Base-by-base conservation (phyloP, 2,113 vertebrate genomes). In the Amazona guildingii region DNA sequence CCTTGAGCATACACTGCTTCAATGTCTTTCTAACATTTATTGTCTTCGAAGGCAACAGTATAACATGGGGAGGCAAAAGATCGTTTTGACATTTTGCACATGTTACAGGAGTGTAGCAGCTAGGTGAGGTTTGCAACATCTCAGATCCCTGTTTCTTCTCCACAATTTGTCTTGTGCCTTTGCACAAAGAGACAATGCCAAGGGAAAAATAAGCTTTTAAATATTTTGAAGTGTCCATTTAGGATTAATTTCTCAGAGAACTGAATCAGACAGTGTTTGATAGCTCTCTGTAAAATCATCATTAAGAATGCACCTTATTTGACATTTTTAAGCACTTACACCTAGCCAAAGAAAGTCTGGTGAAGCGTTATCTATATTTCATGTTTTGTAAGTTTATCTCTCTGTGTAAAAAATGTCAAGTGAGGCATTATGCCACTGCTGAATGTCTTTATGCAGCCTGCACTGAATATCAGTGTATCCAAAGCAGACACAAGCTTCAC, bases 221-320 rank as follows among this genome's bases (percentile, higher is more conserved):
- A 82, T 93, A 82, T 94, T 94, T 91, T 91, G 73, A 94, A 94
- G 31, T 89, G 52, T 37, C 57, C 37, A 37, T 96, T 94, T 84
- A 89, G 67, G 66, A 76, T 87, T 87, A 13, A 49, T 82, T 94
- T 88, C 90, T 92, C 10, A 37, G 35, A 91, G 66, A 95, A 87
- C 28, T 62, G 82, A 97, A 85, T 89, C 89, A 92, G 66, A 52
- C 0, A 8, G 10, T 73, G 54, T 82, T 82, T 73, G 86, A 91
- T 89, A 87, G 66, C 76, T 72, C 48, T 87, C 84, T 52, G 44
- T 79, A 89, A 92, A 92, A 92, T 91, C 57, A n/a, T 52, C 27
- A 37, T 88, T 91, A 82, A 78, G 62, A 94, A 85, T 74, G 72
- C 82, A n/a, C 44, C 57, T 82, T 19, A 64, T 91, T 92, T 95